Conservation (phyloP, 2,113 vertebrate species). For the Globicephala melas region DNA sequence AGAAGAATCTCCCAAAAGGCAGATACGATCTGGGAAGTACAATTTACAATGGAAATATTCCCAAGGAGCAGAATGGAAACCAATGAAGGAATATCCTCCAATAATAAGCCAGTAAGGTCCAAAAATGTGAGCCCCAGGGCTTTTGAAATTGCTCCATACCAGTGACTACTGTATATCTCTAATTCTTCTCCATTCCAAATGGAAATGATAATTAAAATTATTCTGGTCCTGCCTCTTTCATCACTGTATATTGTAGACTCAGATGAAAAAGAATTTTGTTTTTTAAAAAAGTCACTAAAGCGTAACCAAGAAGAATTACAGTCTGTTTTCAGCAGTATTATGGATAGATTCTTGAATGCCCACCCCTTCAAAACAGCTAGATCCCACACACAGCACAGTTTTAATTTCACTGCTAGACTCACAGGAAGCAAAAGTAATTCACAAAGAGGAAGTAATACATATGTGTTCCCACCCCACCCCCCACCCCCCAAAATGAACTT, state of each 20-base stretch:
- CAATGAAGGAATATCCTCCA: neutral
- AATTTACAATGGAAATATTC: neutral
- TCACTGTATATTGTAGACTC: neutral
- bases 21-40: neutral
- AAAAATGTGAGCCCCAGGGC: too few relatives aligned
- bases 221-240: neutral
- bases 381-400: neutral
- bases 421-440: neutral
- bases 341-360: neutral
- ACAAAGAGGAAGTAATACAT: neutral
- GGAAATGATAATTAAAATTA: neutral
- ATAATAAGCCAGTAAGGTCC: neutral
- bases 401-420: neutral
- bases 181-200: neutral
- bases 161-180: neutral
- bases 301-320: neutral
- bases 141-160: neutral
- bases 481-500: neutral
- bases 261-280: neutral
- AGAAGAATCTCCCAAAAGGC: neutral
- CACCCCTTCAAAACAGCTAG: neutral
- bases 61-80: neutral
- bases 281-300: neutral
- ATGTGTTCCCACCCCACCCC: neutral
- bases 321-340: neutral